Conservation (phyloP, 2,113 vertebrate species). For the Psilopogon haemacephalus region DNA sequence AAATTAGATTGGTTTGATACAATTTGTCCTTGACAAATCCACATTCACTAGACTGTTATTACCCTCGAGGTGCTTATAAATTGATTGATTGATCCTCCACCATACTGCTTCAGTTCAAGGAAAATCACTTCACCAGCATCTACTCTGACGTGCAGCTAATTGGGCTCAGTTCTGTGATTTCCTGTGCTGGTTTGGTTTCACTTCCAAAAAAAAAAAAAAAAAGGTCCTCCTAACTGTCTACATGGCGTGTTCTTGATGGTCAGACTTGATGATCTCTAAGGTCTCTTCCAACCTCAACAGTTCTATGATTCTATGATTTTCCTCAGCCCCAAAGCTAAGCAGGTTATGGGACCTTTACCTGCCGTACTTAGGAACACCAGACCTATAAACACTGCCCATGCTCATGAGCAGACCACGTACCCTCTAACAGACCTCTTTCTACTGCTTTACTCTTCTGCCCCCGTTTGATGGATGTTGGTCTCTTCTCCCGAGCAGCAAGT, state of each 20-base stretch:
- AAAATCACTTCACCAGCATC: conserved; percentile 37
- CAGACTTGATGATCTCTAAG: no score
- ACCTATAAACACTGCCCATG: background rate
- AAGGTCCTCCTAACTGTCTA: background rate
- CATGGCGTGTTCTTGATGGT: background rate
- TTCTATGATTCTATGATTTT: no score
- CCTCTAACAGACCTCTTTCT: background rate
- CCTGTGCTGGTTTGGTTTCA: background rate
- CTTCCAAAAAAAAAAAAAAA: no score
- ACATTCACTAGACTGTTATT: conserved; percentile 56
- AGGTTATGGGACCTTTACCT: background rate
- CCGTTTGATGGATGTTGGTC: background rate
- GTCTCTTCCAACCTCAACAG: no score
- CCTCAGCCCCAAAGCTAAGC: background rate
- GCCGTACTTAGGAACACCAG: background rate
- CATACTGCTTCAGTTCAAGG: background rate
- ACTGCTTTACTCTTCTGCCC: background rate
- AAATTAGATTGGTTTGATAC: conserved; percentile 66
- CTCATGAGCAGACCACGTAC: background rate
- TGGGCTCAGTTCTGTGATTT: background rate
- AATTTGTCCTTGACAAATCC: conserved; percentile 69
- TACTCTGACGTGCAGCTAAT: background rate
- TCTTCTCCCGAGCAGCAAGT: background rate
- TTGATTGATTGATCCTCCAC: conserved; percentile 57
- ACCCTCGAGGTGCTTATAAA: conserved; percentile 62